Evolutionary conservation across 2,113 vertebrate genomes (phyloP).

Genomic region (Hystrix brachyura): DNA sequence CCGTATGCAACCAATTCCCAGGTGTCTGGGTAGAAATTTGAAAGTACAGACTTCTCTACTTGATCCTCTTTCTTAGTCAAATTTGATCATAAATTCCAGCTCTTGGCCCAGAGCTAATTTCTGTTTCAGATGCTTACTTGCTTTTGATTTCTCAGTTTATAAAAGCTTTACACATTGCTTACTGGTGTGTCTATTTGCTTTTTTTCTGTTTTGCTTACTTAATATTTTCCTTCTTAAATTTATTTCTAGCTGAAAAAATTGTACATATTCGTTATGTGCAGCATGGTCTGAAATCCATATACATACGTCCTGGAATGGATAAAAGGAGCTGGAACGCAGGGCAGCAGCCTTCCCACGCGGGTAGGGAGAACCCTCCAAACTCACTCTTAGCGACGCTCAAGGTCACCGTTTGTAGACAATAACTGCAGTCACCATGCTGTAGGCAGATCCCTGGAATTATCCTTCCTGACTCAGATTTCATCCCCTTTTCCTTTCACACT

Average conservation of each 20-base stretch:
- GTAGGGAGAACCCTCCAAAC: not conserved
- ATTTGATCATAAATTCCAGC: not conserved
- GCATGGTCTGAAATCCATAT: not conserved
- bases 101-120: not conserved
- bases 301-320: not conserved
- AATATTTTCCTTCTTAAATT: not conserved
- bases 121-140: conserved; percentile 7
- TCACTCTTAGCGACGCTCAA: not conserved
- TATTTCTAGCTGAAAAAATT: not conserved
- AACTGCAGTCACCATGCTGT: not conserved
- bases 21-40: too few relatives aligned
- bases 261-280: not conserved
- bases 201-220: not conserved
- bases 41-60: not conserved
- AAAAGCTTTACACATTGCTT: not conserved
- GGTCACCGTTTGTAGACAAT: not conserved
- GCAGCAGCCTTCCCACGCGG: not conserved
- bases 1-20: not conserved
- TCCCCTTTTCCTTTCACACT: not conserved
- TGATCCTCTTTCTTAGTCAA: not conserved
- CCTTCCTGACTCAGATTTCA: not conserved
- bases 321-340: not conserved
- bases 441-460: not conserved
- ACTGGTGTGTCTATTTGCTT: not conserved
- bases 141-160: not conserved